Percentiles rank a stretch among this genome's conserved stretches.
phyloP scores from a whole-genome alignment of 2,888 invertebrate genomes.

The Dinocampus coccinellae region DNA sequence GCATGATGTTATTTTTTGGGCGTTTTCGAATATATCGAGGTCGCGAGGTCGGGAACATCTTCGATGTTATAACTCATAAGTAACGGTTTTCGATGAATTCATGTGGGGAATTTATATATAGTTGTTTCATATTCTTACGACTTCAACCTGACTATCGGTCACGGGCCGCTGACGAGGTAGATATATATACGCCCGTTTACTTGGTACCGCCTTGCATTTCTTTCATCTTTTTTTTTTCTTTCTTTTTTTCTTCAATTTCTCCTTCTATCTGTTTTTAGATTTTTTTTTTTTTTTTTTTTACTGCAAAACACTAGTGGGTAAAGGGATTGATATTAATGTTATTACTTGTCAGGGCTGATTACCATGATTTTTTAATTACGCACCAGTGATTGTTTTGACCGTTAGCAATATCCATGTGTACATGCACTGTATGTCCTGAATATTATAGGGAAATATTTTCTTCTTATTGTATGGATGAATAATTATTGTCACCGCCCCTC shows the following conservation, averaged over 20 bases:
- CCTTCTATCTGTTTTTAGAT: conserved; percentile 14
- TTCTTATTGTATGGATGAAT: conserved; percentile 27
- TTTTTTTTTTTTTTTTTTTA: conserved; percentile 11
- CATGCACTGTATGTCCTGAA: background rate
- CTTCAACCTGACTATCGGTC: conserved; percentile 42
- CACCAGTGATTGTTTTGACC: conserved; percentile 11
- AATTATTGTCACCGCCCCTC: conserved; percentile 26
- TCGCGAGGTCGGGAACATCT: conserved; percentile 49
- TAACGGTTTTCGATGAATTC: conserved; percentile 51
- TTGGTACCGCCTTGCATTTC: conserved; percentile 28
- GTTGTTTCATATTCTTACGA: conserved; percentile 8
- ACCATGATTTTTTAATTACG: conserved; percentile 20
- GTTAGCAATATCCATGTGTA: background rate
- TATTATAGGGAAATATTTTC: background rate
- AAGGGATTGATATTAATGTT: conserved; percentile 3
- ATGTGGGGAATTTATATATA: conserved; percentile 35
- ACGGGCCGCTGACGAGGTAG: conserved; percentile 46
- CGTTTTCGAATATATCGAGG: conserved; percentile 43
- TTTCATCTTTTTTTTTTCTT: conserved; percentile 24
- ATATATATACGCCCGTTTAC: conserved; percentile 36
- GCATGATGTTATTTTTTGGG: conserved; percentile 37
- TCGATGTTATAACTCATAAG: conserved; percentile 40
- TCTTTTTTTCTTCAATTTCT: conserved; percentile 11
- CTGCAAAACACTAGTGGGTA: conserved; percentile 5
- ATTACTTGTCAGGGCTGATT: conserved; percentile 25